Evolutionary conservation across 2,888 invertebrate species (phyloP).

Genomic region (Tiphia femorata): DNA sequence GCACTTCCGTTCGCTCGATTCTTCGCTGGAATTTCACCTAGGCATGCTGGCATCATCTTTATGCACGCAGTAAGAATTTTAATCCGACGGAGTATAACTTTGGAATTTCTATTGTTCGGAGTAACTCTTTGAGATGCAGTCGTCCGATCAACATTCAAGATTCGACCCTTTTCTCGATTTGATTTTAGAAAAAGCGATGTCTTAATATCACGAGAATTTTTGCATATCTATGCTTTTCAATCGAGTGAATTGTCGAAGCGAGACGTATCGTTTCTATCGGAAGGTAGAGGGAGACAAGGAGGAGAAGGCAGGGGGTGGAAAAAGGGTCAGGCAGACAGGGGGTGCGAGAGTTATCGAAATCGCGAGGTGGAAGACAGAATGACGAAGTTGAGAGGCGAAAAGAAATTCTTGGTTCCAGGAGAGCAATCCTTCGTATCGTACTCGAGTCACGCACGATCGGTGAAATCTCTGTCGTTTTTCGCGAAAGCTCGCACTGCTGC

Average conservation of each 20-base stretch:
- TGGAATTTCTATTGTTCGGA: too few relatives aligned
- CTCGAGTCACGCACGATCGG: constrained; percentile 38
- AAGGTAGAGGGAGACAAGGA: neutral
- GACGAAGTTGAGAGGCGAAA: constrained; percentile 18
- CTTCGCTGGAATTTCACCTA: too few relatives aligned
- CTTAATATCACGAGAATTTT: too few relatives aligned
- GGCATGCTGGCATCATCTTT: too few relatives aligned
- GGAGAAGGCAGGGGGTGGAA: neutral
- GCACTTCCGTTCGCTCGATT: constrained; percentile 13
- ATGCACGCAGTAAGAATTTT: too few relatives aligned
- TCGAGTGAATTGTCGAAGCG: neutral
- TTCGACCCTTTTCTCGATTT: too few relatives aligned
- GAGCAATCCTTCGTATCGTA: constrained; percentile 32
- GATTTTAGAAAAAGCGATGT: too few relatives aligned
- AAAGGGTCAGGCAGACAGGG: constrained; percentile 4
- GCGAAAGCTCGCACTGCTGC: constrained; percentile 14
- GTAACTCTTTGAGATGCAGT: too few relatives aligned
- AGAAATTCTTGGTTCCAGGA: constrained; percentile 19
- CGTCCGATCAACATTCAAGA: too few relatives aligned
- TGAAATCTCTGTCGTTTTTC: constrained; percentile 36
- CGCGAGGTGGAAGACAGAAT: constrained; percentile 15
- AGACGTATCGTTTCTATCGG: constrained; percentile 17
- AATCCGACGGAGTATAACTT: too few relatives aligned
- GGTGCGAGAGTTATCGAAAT: constrained; percentile 18
- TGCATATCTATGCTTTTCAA: too few relatives aligned